A percentile compares a stretch with the other conserved stretches of the same genome.
These are phyloP conservation scores for Pipistrellus nathusii DNA, from an alignment of 2,797 vertebrate species.

Conservation along the genomic window DNA sequence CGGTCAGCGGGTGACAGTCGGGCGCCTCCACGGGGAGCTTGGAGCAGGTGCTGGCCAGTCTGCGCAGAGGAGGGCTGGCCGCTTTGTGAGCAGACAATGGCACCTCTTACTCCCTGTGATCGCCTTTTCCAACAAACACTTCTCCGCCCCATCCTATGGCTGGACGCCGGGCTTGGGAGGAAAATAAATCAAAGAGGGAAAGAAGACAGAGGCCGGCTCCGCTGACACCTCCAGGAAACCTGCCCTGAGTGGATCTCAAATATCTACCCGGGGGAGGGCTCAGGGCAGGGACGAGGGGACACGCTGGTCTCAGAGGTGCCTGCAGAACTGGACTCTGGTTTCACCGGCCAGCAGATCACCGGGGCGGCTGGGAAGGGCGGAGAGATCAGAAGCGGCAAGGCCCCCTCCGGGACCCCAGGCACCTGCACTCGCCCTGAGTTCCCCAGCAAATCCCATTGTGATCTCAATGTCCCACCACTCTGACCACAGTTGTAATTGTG, in stretches of 20 bases:
- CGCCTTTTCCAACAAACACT: background rate
- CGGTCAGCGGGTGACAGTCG: background rate
- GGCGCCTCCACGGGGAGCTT: background rate
- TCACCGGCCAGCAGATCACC: background rate
- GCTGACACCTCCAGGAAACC: background rate
- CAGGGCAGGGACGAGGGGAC: rapidly evolving
- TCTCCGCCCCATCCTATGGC: background rate
- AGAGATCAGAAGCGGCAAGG: background rate
- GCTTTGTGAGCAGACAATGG: background rate
- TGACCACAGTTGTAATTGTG: background rate
- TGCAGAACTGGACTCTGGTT: background rate
- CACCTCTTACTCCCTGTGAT: rapidly evolving
- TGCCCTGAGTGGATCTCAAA: background rate
- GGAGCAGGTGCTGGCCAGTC: background rate
- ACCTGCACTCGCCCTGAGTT: background rate
- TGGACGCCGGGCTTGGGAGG: background rate
- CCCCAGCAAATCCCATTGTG: background rate
- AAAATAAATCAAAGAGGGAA: background rate
- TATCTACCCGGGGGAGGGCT: background rate
- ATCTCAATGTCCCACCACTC: background rate
- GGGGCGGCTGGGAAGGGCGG: background rate
- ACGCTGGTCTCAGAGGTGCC: too few relatives aligned
- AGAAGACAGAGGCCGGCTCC: background rate
- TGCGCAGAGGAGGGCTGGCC: background rate
- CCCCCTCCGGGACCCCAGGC: background rate